A percentile compares a stretch with the other conserved stretches of the same genome.
Evolutionary conservation across 2,888 invertebrate genomes (phyloP).

Genomic region (Biston betularia): DNA sequence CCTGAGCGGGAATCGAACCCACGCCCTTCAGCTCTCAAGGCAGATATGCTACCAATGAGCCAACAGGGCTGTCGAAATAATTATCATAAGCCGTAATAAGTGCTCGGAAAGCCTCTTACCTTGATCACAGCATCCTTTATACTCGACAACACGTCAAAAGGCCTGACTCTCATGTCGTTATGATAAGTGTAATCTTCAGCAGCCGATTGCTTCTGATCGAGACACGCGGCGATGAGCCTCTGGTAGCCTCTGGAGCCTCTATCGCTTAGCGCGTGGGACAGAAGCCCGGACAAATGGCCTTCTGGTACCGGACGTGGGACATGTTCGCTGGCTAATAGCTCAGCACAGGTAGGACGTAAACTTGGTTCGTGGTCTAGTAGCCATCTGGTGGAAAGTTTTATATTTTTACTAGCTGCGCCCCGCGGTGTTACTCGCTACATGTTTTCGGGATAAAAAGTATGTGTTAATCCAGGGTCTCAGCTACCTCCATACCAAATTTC

Average conservation of each 20-base stretch:
- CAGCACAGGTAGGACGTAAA: slow-evolving; percentile 93
- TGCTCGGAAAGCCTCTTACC: slow-evolving; percentile 47
- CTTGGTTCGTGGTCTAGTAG: slow-evolving; percentile 94
- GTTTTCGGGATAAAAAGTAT: no score
- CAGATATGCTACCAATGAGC: no score
- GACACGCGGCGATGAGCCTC: slow-evolving; percentile 67
- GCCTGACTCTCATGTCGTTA: slow-evolving; percentile 58
- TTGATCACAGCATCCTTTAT: slow-evolving; percentile 67
- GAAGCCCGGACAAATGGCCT: slow-evolving; percentile 92
- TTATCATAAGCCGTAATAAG: no score
- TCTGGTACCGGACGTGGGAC: slow-evolving; percentile 96
- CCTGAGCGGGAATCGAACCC: no score
- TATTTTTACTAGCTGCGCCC: no score
- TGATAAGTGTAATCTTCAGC: slow-evolving; percentile 95
- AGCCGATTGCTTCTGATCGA: slow-evolving; percentile 83
- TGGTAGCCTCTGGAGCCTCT: slow-evolving; percentile 81
- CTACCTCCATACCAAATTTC: no score
- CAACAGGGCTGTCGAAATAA: no score
- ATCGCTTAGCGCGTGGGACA: slow-evolving; percentile 93
- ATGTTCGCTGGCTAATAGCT: slow-evolving; percentile 92
- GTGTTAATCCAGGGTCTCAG: no score
- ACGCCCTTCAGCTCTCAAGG: no score
- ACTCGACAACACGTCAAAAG: slow-evolving; percentile 51
- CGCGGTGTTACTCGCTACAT: no score
- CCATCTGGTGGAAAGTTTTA: slow-evolving; percentile 68